A percentile compares a stretch with the other conserved stretches of the same genome.
phyloP scores from a whole-genome alignment of 2,797 vertebrate genomes.

The Coccyzus lansbergi region DNA sequence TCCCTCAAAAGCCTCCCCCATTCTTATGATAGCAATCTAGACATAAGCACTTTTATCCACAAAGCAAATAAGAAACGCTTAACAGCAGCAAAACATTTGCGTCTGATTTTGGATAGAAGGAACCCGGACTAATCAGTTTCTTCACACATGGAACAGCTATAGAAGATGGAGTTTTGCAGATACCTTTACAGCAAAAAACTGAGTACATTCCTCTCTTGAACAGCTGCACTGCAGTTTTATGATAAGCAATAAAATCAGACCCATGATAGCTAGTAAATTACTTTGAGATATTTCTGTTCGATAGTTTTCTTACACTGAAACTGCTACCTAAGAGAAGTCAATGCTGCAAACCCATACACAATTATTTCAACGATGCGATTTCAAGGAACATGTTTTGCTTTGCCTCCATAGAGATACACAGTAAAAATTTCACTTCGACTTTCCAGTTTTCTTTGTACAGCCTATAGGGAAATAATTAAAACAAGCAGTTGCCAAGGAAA shows the following conservation, averaged over 20 bases:
- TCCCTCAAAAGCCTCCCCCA: not conserved
- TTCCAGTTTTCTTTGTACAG: not conserved
- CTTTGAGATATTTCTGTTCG: not conserved
- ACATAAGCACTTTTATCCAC: not conserved
- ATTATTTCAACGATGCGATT: conserved; percentile 16
- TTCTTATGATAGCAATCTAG: not conserved
- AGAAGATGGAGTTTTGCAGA: not conserved
- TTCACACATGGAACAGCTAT: not conserved
- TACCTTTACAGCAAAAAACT: not conserved
- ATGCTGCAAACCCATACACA: not conserved
- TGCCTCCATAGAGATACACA: not conserved
- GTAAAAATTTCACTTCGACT: not conserved
- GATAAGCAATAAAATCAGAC: conserved; percentile 30
- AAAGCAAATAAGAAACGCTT: not conserved
- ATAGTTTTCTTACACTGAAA: conserved; percentile 7
- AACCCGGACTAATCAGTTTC: not conserved
- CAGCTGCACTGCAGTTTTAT: not conserved
- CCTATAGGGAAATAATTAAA: conserved; percentile 5
- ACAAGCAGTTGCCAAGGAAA: not conserved
- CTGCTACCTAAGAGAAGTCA: not conserved
- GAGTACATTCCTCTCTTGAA: not conserved
- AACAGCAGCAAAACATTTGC: not conserved
- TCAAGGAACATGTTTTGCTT: not conserved
- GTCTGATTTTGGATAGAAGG: not conserved
- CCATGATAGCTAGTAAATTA: conserved; percentile 21